Conservation (phyloP, 2,113 vertebrate species). For the Ictidomys tridecemlineatus region DNA sequence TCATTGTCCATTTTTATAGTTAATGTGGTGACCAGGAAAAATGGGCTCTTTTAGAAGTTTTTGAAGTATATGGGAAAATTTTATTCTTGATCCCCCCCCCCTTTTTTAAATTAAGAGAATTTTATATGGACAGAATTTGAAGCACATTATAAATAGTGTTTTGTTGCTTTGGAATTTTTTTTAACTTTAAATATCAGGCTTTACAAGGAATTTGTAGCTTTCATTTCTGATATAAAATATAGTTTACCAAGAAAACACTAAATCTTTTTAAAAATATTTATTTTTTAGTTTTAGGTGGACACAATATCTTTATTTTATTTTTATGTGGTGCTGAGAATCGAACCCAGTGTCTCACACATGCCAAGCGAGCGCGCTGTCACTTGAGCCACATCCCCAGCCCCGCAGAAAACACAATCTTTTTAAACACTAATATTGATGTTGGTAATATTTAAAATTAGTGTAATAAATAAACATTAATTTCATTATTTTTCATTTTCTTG, state of each 20-base stretch:
- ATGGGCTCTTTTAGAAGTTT: constrained; percentile 81
- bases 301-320: too few species aligned
- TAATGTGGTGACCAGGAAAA: constrained; percentile 84
- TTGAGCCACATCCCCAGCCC: too few species aligned
- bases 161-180: constrained; percentile 68
- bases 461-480: not conserved
- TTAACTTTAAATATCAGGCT: constrained; percentile 49
- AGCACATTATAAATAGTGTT: constrained; percentile 60
- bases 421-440: not conserved
- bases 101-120: constrained; percentile 54
- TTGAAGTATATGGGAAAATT: constrained; percentile 76
- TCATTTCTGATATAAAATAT: constrained; percentile 37
- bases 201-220: constrained; percentile 61
- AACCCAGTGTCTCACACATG: too few species aligned
- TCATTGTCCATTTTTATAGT: constrained; percentile 86
- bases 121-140: constrained; percentile 70
- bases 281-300: too few species aligned
- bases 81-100: constrained; percentile 48
- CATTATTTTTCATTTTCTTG: constrained; percentile 33
- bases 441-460: constrained; percentile 21
- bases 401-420: not conserved
- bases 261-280: not conserved
- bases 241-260: constrained; percentile 36
- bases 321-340: too few species aligned
- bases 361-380: too few species aligned